Evolutionary conservation across 1,140 invertebrate species (phyloP), one percentile per base, ranked within the genome.

Genomic region (Mizuhopecten yessoensis): DNA sequence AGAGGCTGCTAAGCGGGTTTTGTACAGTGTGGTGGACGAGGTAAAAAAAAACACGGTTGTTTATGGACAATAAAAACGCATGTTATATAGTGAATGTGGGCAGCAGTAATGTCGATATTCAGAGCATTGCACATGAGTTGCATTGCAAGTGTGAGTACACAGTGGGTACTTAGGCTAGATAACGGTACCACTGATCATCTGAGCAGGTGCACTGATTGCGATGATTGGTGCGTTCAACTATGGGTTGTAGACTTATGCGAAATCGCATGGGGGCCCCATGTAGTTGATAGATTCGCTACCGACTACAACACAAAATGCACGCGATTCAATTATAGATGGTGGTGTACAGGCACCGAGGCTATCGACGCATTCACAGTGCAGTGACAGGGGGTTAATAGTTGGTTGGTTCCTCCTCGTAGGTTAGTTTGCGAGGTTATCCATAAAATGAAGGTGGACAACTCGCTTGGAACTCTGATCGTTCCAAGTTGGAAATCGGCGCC

Each of bases 351-450:
- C 86, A 90, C 89, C 39, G 34, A 42, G 34, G 89, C 23, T 23
- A 36, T 90, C 33, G 89, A 90, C 75, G 89, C 89, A 33, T 90
- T 90, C 29, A 87, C 33, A n/a, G n/a, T n/a, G n/a, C n/a, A n/a
- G n/a, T n/a, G n/a, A n/a, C n/a, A n/a, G n/a, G n/a, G n/a, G n/a
- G n/a, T n/a, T n/a, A 87, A 42, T 33, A 90, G 45, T 34, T 90
- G 89, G 89, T 17, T 90, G 10, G 89, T 87, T 42, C 89, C 89
- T 34, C 17, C 89, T 2, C 89, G 75, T n/a, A 90, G 36, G 33
- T 33, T 90, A 13, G 39, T 87, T n/a, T n/a, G n/a, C n/a, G n/a
- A n/a, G n/a, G n/a, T n/a, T n/a, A n/a, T n/a, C n/a, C n/a, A n/a
- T n/a, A 90, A 90, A 87, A 0, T 90, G 15, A 34, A 0, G 0